phyloP scores from a whole-genome alignment of 2,113 vertebrate species.

The Hippocampus barbouri region DNA sequence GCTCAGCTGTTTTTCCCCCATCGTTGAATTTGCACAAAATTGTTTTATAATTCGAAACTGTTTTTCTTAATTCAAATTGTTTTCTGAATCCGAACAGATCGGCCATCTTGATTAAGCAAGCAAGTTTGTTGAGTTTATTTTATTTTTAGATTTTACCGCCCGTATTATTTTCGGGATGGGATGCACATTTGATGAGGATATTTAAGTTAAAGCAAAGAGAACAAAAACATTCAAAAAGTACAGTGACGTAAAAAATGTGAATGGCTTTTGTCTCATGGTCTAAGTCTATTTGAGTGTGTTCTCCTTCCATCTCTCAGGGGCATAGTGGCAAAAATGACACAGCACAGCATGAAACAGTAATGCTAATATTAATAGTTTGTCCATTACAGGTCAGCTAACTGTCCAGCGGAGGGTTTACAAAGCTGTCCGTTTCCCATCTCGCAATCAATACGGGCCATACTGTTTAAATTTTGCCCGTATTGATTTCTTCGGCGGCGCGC shows the following conservation, averaged over 20 bases:
- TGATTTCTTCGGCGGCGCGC: slow-evolving; percentile 96
- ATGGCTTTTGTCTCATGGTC: too few relatives aligned
- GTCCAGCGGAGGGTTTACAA: slow-evolving; percentile 98
- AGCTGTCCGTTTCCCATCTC: slow-evolving; percentile 99
- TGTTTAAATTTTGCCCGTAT: slow-evolving; percentile 99
- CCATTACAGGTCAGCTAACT: slow-evolving; percentile 99
- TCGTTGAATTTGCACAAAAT: too few relatives aligned
- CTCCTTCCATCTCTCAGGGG: not conserved
- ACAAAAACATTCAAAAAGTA: not conserved
- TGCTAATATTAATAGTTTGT: slow-evolving; percentile 99
- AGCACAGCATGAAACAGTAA: slow-evolving; percentile 97
- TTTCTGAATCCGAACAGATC: too few relatives aligned
- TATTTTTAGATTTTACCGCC: not conserved
- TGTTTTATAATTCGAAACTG: too few relatives aligned
- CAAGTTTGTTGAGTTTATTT: not conserved
- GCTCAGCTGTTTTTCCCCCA: too few relatives aligned
- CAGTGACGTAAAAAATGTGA: too few relatives aligned
- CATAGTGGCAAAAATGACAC: slow-evolving; percentile 79
- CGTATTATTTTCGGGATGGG: not conserved
- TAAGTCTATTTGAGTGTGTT: not conserved
- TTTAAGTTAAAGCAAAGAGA: not conserved
- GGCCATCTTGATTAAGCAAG: too few relatives aligned
- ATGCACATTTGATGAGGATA: not conserved
- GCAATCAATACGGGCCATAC: slow-evolving; percentile 98
- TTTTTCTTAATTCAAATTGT: too few relatives aligned